These are phyloP conservation scores for Sitodiplosis mosellana DNA, from an alignment of 1,140 invertebrate species.

Conservation along the genomic window DNA sequence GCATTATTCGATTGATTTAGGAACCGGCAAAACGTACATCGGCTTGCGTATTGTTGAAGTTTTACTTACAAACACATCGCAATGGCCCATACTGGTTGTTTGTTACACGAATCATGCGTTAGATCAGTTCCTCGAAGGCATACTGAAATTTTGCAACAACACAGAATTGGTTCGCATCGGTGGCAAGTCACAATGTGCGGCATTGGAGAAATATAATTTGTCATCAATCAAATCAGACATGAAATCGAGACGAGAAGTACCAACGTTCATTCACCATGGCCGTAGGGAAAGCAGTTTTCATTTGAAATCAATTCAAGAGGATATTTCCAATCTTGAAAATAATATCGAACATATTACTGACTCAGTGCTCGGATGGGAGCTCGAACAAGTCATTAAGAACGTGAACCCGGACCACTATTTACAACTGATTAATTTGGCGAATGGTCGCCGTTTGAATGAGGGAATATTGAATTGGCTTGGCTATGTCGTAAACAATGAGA, in stretches of 20 bases:
- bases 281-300: neutral
- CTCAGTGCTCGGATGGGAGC: neutral
- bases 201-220: neutral
- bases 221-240: neutral
- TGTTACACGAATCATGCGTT: conserved; percentile 78
- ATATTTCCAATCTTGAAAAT: neutral
- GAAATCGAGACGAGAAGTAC: neutral
- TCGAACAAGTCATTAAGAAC: neutral
- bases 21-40: conserved; percentile 60
- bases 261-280: neutral
- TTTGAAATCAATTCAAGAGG: neutral
- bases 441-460: too few species aligned
- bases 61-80: conserved; percentile 31
- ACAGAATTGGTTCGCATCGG: conserved; percentile 49
- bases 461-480: too few species aligned
- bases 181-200: neutral
- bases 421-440: too few species aligned
- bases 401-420: neutral
- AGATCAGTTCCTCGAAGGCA: conserved; percentile 72
- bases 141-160: conserved; percentile 28
- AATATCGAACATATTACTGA: neutral
- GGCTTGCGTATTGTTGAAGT: conserved; percentile 43
- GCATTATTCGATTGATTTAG: neutral
- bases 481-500: too few species aligned
- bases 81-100: conserved; percentile 48